Base-by-base conservation (phyloP, 2,113 vertebrate genomes). In the Menidia beryllina region DNA sequence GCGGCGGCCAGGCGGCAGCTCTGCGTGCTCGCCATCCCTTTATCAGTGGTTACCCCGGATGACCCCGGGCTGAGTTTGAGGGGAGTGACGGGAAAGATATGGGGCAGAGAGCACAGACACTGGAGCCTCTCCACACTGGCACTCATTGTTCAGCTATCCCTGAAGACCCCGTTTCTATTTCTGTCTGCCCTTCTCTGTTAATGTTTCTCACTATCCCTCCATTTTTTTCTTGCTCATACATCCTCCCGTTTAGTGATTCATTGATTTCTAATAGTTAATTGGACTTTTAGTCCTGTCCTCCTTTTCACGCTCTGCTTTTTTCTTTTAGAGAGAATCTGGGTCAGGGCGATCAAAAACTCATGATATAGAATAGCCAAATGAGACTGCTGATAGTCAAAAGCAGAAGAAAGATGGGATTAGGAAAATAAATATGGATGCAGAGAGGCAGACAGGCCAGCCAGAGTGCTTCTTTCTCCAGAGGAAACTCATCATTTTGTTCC, bases 131-230 rank as follows among this genome's bases (percentile, higher is more conserved):
- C 41, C 72, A 81, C 69, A 79, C 75, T 78, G 64, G 52, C 55
- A 56, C 20, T 69, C 71, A 81, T 85, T 84, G 84, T 86, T 75
- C 57, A 73, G 60, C 51, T 67, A 65, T 72, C 76, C 61, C 39
- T 61, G 55, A 81, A 25, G 39, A 69, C 77, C 56, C 82, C 25
- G 24, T 55, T 86, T 82, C 84, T 88, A 80, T 89, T 85, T 76
- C 71, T 70, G 66, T 51, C 69, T 60, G 57, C 17, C 65, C 51
- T 76, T 75, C 55, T 72, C 48, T 51, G 60, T 78, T 41, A 17
- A 52, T 70, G 49, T 30, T 50, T 43, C 24, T 1, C 20, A 34
- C 57, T 52, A 36, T 8, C 25, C 47, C 34, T 19, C 26, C n/a
- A n/a, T 34, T 36, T 38, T 26, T 13, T 30, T 78, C 21, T 27